Base-by-base conservation (phyloP, 1,140 invertebrate species). In the Steinernema khuongi region DNA sequence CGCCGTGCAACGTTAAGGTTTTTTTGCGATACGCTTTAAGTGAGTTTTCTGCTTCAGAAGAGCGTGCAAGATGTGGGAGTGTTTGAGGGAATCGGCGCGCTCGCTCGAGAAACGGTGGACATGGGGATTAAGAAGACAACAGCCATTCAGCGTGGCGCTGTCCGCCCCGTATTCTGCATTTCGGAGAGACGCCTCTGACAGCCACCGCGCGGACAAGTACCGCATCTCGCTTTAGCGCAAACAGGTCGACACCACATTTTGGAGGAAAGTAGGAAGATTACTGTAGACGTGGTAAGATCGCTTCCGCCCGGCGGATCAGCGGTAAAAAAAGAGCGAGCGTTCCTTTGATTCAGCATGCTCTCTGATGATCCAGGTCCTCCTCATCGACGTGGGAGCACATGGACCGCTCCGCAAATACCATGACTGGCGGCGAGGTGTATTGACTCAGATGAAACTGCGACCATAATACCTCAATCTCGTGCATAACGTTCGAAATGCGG, bases 131-230 rank as follows among this genome's bases (percentile, higher is more conserved):
- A 26, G 50, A 22, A 60, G 50, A 60, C 50, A 60, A 60, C 50
- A 60, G 22, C 50, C 50, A 60, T 60, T 60, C 50, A 60, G 50
- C 50, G 50, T 26, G 11, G 22, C 50, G 50, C 50, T 60, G 50
- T 60, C 50, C 50, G 50, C 50, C 50, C 50, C 50, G 50, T 60
- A 60, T 60, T 60, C 50, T 60, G 50, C 50, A 60, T 60, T 60
- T 60, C 50, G 50, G 50, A 60, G 50, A 60, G 50, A 60, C 50
- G 50, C 50, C 50, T 60, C 50, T 60, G 50, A 60, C 50, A 60
- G 50, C 50, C 50, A 60, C 50, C 22, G 50, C 50, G 50, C 50
- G 50, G 50, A 60, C 50, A 60, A 60, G 22, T 60, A 60, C 50
- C 50, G 50, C 50, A 60, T 60, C 50, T 60, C 50, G 22, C 50